Evolutionary conservation across 2,797 vertebrate species (phyloP).

Genomic region (Heteromormyrus szaboi): DNA sequence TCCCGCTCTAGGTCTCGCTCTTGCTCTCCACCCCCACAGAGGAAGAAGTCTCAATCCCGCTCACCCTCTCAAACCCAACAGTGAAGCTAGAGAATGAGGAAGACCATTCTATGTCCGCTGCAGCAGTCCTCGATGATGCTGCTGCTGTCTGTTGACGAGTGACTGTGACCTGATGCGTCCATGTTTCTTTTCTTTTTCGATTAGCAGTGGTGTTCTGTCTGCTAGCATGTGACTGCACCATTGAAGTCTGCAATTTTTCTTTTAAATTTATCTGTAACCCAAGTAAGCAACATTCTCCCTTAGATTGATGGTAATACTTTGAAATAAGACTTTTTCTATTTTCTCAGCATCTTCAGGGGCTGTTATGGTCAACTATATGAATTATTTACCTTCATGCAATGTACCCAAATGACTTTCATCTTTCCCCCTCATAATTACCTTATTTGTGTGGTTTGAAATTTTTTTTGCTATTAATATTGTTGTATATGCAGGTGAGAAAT

Average conservation of each 20-base stretch:
- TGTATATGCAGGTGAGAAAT: conserved; percentile 12
- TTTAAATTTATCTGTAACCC: neutral
- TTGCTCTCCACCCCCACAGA: conserved; percentile 51
- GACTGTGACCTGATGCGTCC: conserved; percentile 19
- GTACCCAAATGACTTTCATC: neutral
- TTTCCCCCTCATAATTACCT: neutral
- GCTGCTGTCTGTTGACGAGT: conserved; percentile 12
- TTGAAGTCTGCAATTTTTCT: conserved; percentile 4
- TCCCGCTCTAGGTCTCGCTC: conserved; percentile 49
- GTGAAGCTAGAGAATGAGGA: conserved; percentile 23
- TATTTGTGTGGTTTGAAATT: neutral
- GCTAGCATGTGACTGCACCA: conserved; percentile 17
- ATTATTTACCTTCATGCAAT: neutral
- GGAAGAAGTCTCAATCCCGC: conserved; percentile 61
- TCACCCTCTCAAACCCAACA: conserved; percentile 67
- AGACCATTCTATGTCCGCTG: neutral
- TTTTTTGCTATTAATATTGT: neutral
- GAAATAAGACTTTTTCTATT: conserved; percentile 2
- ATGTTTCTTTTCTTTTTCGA: conserved; percentile 10
- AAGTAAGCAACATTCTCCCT: neutral
- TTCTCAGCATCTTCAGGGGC: neutral
- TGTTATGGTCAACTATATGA: neutral
- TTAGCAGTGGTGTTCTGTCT: conserved; percentile 1
- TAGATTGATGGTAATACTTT: conserved; percentile 11
- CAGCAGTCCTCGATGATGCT: conserved; percentile 20